Base-by-base conservation (phyloP, 1,140 invertebrate species). In the Solenopsis invicta region DNA sequence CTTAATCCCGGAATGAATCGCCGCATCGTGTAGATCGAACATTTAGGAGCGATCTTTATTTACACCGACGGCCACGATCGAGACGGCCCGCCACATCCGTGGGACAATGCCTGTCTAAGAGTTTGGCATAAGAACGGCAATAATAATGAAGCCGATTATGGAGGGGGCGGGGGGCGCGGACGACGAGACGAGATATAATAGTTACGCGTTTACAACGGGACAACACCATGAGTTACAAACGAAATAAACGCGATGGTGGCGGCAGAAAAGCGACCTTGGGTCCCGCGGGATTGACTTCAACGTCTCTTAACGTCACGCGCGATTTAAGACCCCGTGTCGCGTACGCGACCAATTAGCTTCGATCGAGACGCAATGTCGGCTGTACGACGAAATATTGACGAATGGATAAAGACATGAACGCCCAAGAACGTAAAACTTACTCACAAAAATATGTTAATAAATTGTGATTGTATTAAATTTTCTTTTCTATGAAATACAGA, bases 71-170 rank as follows among this genome's bases (percentile, higher is more conserved):
- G 45, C 12, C 48, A 41, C 52, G 45, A 37, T 48, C 61, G 13
- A 41, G 6, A 56, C 2, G 37, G 5, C n/a, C 4, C 21, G 37
- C 37, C 45, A 67, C 64, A 2, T 21, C 21, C 67, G 34, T 82
- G 86, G 74, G 80, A 89, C 88, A 85, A 89, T 87, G 50, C 24
- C 56, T 16, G 66, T 64, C 64, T 59, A 37, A 50, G 69, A 41
- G 50, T 66, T 50, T 62, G 45, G 80, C 67, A 62, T 71, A 88
- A 77, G 78, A 88, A 80, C 74, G 59, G 54, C 85, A 89, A 90
- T 90, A 78, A 76, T 82, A 85, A 88, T 88, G 86, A 90, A 89
- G 61, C 54, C 78, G 85, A 84, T 89, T 82, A n/a, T n/a, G 75
- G 59, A 48, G 29, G 29, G 29, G 2, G 29, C 29, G 1, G n/a